Percentiles rank a stretch among this genome's conserved stretches.
phyloP scores from a whole-genome alignment of 2,797 vertebrate genomes.

The Notamacropus eugenii region DNA sequence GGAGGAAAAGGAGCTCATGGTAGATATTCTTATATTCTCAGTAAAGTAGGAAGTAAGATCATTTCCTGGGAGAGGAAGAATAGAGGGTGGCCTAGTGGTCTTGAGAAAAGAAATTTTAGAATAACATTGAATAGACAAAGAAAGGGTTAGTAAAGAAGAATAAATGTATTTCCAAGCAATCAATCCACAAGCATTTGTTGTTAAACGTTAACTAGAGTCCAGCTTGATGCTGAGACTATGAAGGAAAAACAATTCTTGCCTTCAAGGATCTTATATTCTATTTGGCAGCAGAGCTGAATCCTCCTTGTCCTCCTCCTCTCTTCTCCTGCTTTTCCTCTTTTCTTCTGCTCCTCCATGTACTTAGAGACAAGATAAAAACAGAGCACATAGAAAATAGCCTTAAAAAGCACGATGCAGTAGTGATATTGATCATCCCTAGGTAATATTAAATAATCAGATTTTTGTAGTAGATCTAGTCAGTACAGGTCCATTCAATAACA shows the following conservation, averaged over 20 bases:
- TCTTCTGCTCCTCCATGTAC: too few species aligned
- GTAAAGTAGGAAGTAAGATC: neutral
- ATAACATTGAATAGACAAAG: neutral
- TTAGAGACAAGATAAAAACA: neutral
- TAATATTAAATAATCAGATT: neutral
- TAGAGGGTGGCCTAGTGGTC: neutral
- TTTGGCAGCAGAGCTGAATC: neutral
- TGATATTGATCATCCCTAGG: neutral
- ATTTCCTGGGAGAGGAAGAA: neutral
- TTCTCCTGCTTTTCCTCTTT: too few species aligned
- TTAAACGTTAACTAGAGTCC: neutral
- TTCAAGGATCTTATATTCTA: neutral
- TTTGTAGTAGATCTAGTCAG: neutral
- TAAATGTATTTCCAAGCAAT: neutral
- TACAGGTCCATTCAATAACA: neutral
- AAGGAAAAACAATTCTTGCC: neutral
- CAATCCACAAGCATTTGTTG: slow-evolving; percentile 24
- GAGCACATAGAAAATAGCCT: neutral
- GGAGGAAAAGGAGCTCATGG: neutral
- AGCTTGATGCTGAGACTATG: neutral
- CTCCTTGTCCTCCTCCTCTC: too few species aligned
- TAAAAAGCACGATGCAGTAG: neutral
- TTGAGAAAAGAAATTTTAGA: neutral
- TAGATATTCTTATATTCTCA: neutral
- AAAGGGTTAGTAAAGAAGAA: neutral